A percentile compares a stretch with the other conserved stretches of the same genome.
phyloP scores from a whole-genome alignment of 2,888 invertebrate species.

The Diaperis boleti region DNA sequence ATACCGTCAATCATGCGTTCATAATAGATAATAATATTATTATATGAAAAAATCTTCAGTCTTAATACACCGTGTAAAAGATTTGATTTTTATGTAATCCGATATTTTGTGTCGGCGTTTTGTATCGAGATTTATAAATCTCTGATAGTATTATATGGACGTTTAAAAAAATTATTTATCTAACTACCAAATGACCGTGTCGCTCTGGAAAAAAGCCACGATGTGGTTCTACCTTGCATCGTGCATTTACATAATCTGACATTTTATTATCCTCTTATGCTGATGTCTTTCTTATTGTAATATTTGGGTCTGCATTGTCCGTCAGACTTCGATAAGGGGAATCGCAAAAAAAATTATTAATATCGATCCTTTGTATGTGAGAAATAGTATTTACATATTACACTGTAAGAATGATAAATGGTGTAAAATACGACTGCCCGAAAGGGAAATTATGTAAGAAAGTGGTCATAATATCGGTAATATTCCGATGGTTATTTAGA shows the following conservation, averaged over 20 bases:
- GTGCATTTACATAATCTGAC: slow-evolving; percentile 35
- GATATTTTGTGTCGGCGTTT: slow-evolving; percentile 13
- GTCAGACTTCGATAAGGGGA: slow-evolving; percentile 30
- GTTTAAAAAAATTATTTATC: slow-evolving; percentile 14
- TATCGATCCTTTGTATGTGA: slow-evolving; percentile 24
- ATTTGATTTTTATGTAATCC: slow-evolving; percentile 26
- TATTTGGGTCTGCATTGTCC: slow-evolving; percentile 28
- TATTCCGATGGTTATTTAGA: too few relatives aligned
- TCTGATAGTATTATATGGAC: not conserved
- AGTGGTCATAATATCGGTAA: too few relatives aligned
- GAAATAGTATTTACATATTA: slow-evolving; percentile 29
- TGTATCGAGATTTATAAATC: slow-evolving; percentile 12
- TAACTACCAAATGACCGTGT: slow-evolving; percentile 1
- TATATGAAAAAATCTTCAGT: slow-evolving; percentile 28
- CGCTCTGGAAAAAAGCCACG: slow-evolving; percentile 19
- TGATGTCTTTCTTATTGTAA: slow-evolving; percentile 33
- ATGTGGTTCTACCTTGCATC: slow-evolving; percentile 22
- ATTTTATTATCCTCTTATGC: slow-evolving; percentile 38
- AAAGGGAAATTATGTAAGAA: too few relatives aligned
- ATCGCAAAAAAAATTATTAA: slow-evolving; percentile 20
- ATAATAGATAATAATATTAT: slow-evolving; percentile 46
- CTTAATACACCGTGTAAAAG: slow-evolving; percentile 27
- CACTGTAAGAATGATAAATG: slow-evolving; percentile 7
- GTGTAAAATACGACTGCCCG: too few relatives aligned
- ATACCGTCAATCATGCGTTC: slow-evolving; percentile 43